Evolutionary conservation across 2,113 vertebrate genomes (phyloP).

Genomic region (Brevimyrus niger): DNA sequence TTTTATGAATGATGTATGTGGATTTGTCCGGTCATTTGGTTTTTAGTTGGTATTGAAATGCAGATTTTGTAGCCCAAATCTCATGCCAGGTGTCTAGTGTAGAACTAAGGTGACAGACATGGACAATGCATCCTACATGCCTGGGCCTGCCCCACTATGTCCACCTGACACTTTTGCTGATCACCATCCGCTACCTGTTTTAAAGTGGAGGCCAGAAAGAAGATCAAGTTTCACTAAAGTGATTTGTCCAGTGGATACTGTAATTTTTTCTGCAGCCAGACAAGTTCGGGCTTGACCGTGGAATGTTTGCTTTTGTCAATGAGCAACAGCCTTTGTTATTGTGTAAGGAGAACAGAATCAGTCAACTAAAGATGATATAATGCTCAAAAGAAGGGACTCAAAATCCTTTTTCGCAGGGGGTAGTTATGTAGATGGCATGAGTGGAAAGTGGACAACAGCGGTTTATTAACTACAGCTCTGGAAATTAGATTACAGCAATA

Average conservation of each 20-base stretch:
- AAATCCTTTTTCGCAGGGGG: neutral
- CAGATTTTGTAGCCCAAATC: neutral
- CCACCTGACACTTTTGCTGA: conserved; percentile 16
- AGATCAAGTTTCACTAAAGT: conserved; percentile 13
- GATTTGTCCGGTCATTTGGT: neutral
- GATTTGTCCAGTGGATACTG: conserved; percentile 20
- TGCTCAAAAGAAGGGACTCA: neutral
- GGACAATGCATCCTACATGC: conserved; percentile 1
- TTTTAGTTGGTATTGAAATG: neutral
- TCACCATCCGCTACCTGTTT: conserved; percentile 13
- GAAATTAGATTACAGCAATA: too few relatives aligned
- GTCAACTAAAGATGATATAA: neutral
- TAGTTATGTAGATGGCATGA: neutral
- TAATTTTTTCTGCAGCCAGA: conserved; percentile 22
- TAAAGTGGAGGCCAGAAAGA: conserved; percentile 10
- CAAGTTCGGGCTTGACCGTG: conserved; percentile 44
- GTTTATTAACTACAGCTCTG: too few relatives aligned
- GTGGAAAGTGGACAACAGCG: too few relatives aligned
- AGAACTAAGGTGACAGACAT: neutral
- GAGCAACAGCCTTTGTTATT: conserved; percentile 21
- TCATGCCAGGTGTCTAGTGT: neutral
- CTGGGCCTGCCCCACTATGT: conserved; percentile 5
- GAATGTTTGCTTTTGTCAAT: conserved; percentile 24
- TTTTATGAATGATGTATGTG: neutral
- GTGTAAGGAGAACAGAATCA: neutral